Percentiles rank a stretch among this genome's conserved stretches.
phyloP scores from a whole-genome alignment of 2,888 invertebrate species.

The Apamea monoglypha region DNA sequence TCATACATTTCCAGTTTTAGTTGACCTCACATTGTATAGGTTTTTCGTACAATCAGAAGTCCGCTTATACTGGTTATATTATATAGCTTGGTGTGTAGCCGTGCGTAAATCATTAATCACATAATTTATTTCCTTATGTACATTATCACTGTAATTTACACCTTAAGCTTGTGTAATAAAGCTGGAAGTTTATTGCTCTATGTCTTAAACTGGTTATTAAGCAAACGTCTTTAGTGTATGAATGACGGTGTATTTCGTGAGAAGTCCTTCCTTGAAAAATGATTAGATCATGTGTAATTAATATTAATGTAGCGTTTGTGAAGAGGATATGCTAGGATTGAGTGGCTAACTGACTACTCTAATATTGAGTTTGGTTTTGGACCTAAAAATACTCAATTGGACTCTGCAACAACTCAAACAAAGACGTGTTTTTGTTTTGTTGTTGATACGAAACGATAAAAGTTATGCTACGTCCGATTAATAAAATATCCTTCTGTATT shows the following conservation, averaged over 20 bases:
- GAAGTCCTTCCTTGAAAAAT: conserved; percentile 31
- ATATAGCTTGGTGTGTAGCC: neutral
- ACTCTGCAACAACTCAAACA: too few relatives aligned
- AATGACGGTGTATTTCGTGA: conserved; percentile 17
- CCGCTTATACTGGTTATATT: neutral
- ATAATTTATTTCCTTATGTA: conserved; percentile 34
- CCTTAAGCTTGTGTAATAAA: conserved; percentile 28
- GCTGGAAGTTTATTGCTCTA: conserved; percentile 22
- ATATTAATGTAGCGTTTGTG: neutral
- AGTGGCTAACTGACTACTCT: neutral
- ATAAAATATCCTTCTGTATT: neutral
- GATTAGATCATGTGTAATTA: conserved; percentile 43
- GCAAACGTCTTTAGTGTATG: conserved; percentile 6
- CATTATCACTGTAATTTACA: conserved; percentile 37
- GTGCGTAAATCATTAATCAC: conserved; percentile 22
- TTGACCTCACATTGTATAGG: neutral
- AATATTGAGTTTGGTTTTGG: neutral
- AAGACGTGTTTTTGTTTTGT: neutral
- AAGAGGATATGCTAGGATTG: neutral
- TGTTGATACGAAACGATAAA: neutral
- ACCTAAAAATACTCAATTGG: neutral
- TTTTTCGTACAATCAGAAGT: neutral
- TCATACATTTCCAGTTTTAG: neutral
- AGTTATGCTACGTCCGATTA: neutral
- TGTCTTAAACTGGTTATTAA: conserved; percentile 10